A percentile compares a stretch with the other conserved stretches of the same genome.
phyloP scores from a whole-genome alignment of 1,140 invertebrate genomes.

The Leptinotarsa defecta region DNA sequence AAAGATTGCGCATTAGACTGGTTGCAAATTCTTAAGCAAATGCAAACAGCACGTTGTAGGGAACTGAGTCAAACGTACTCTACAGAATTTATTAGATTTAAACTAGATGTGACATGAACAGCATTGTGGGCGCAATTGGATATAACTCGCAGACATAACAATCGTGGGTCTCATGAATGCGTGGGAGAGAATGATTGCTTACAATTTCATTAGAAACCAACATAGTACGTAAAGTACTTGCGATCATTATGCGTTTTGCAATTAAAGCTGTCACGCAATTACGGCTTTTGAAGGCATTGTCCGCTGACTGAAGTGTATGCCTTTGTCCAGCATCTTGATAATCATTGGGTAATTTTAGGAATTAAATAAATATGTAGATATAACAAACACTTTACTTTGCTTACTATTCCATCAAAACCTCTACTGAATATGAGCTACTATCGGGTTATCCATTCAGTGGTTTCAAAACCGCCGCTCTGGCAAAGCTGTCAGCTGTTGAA shows the following conservation, averaged over 20 bases:
- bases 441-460: too few species aligned
- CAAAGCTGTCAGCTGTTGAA: too few species aligned
- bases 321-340: too few species aligned
- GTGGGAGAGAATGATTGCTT: not conserved
- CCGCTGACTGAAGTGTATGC: not conserved
- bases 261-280: not conserved
- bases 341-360: too few species aligned
- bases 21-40: not conserved
- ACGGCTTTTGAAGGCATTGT: not conserved
- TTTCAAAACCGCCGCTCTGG: too few species aligned
- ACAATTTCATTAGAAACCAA: conserved; percentile 1
- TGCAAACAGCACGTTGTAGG: not conserved
- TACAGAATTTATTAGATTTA: not conserved
- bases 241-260: conserved; percentile 1
- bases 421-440: too few species aligned
- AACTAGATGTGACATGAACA: conserved; percentile 1
- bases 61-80: not conserved
- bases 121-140: not conserved
- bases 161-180: not conserved
- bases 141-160: conserved; percentile 6
- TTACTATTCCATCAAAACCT: too few species aligned
- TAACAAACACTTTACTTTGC: too few species aligned
- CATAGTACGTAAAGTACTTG: not conserved
- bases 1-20: too few species aligned
- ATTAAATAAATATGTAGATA: too few species aligned